Evolutionary conservation across 2,113 vertebrate species (phyloP).

Genomic region (Castor canadensis): DNA sequence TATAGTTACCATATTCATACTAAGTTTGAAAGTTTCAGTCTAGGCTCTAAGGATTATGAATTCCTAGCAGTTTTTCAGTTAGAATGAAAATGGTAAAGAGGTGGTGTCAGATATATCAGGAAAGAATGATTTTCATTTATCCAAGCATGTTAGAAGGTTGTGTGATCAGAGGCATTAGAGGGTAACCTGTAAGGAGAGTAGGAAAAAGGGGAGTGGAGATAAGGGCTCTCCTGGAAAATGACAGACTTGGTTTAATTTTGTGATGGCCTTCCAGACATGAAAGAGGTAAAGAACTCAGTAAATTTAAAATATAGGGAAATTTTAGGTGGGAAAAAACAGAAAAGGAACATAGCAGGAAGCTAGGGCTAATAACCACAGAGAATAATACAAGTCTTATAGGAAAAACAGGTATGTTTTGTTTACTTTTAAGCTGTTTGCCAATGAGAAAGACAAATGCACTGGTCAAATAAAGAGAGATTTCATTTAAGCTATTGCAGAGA

Average conservation of each 20-base stretch:
- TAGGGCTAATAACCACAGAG: neutral
- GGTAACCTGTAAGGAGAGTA: neutral
- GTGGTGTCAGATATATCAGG: neutral
- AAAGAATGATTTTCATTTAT: neutral
- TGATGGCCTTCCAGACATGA: neutral
- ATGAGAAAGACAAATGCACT: slow-evolving; percentile 8
- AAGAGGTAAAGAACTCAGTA: neutral
- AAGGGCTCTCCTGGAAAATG: neutral
- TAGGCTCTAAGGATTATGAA: neutral
- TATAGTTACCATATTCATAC: neutral
- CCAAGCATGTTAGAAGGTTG: neutral
- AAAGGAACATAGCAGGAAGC: neutral
- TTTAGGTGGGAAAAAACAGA: neutral
- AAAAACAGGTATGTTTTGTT: neutral
- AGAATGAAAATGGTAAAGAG: neutral
- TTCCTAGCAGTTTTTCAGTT: neutral
- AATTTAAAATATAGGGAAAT: neutral
- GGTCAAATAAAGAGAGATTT: neutral
- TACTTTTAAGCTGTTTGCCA: neutral
- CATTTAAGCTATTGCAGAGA: neutral
- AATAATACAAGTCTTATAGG: neutral
- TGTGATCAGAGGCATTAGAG: neutral
- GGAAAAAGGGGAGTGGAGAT: fast-evolving
- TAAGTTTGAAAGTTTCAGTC: neutral
- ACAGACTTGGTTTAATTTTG: neutral